Evolutionary conservation across 2,113 vertebrate species (phyloP), one percentile per base, ranked within the genome.

Genomic region (Poecile atricapillus): DNA sequence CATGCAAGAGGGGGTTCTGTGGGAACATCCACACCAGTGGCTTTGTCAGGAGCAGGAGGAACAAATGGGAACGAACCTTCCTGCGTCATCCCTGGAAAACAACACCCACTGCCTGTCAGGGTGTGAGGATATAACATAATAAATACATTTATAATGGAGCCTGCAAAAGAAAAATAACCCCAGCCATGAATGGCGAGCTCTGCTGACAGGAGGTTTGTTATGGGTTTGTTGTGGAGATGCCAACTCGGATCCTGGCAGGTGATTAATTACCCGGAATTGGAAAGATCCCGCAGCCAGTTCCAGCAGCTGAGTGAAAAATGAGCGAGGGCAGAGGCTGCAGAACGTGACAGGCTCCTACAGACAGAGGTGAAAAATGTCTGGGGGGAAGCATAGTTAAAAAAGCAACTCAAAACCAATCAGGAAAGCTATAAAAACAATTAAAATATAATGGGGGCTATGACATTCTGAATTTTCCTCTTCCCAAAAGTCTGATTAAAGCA

Each of bases 371-470:
- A 77, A 90, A 85, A 78, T 9, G 9, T 21, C 58, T 35, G 74
- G 53, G n/a, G 37, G 41, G 25, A 82, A 46, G 8, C 0, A 0
- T 1, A 10, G 50, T 33, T 53, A 37, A 83, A 74, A 84, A 60
- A 43, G 0, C n/a, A 46, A 15, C 64, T 62, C 62, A 33, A 88
- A 95, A 35, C 27, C 74, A 55, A 83, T 62, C 55, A 88, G 50
- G 11, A 60, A 87, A 95, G 60, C 75, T 28, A 56, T 55, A 62
- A 77, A 95, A 74, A 55, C 82, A 74, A 90, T 94, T 79, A 76
- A 93, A 77, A 47, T 77, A 15, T n/a, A 90, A 77, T 17, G 33
- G 90, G 67, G 43, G 21, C 52, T 46, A 39, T 80, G 70, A 80
- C 89, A 70, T 19, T 27, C 44, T 3, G 11, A 84, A 13, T 77